A percentile compares a stretch with the other conserved stretches of the same genome.
phyloP scores from a whole-genome alignment of 2,797 vertebrate genomes.

The Peromyscus melanophrys region DNA sequence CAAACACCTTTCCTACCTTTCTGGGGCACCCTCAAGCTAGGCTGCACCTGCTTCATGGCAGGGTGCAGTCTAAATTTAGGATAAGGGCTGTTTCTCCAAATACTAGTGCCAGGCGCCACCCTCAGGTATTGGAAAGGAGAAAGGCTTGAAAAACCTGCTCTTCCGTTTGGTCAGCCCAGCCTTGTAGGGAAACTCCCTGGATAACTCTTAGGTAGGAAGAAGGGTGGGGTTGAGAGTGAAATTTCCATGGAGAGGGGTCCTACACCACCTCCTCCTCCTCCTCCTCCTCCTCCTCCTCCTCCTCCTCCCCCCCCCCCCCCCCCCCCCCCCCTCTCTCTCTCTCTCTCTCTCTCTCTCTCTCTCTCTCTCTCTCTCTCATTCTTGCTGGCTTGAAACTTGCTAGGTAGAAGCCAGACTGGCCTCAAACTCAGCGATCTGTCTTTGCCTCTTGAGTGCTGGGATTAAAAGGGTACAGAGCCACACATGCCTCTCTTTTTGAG shows the following conservation, averaged over 20 bases:
- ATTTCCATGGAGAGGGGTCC: neutral
- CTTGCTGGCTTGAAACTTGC: neutral
- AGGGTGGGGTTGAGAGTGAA: neutral
- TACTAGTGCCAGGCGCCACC: slow-evolving; percentile 57
- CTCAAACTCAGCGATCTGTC: neutral
- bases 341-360: too few species aligned
- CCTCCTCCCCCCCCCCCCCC: too few species aligned
- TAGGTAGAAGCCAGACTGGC: neutral
- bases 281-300: too few species aligned
- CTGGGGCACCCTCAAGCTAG: neutral
- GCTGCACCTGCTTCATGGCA: slow-evolving; percentile 40
- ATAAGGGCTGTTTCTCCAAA: slow-evolving; percentile 71
- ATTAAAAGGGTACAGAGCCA: neutral
- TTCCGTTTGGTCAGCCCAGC: neutral
- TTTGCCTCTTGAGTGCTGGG: neutral
- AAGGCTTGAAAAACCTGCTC: slow-evolving; percentile 76
- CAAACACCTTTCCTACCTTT: neutral
- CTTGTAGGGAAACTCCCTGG: slow-evolving; percentile 40
- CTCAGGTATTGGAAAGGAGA: neutral
- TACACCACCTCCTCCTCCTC: too few species aligned
- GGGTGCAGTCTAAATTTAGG: slow-evolving; percentile 63
- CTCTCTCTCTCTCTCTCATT: neutral
- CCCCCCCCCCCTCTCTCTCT: too few species aligned
- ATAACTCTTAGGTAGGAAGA: neutral
- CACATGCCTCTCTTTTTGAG: neutral